Evolutionary conservation across 2,113 vertebrate species (phyloP), one percentile per base, ranked within the genome.

Genomic region (Pycnonotus jocosus): DNA sequence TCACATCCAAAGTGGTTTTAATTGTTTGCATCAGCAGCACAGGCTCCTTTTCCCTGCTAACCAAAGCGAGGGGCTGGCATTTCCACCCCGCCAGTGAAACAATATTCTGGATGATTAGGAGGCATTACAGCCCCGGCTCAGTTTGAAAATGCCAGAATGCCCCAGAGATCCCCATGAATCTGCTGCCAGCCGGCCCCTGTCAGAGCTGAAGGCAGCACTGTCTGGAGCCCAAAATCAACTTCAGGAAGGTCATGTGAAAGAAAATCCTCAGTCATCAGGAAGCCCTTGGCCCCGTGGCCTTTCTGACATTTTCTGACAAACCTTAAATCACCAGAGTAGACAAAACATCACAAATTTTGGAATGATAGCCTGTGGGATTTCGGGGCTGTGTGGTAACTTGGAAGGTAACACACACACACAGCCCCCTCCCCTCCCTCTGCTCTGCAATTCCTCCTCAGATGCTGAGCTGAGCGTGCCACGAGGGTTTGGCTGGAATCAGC

Each of bases 131-230:
- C 92, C 96, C 79, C 81, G 12, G 33, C 95, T 96, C 95, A 90
- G 96, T 93, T 96, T 80, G 97, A 97, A 98, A 98, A 99, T 99
- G 98, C 98, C 98, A 98, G 97, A 99, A 99, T 98, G 98, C 98
- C 99, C 99, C 98, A 98, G 98, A 98, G 98, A 98, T 97, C 97
- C 90, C 92, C 97, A 97, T 97, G 98, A 98, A 95, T 98, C 98
- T 98, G 98, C 95, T 97, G 97, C 97, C 98, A 98, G 98, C 97
- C 98, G 97, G 97, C 94, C 96, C 92, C 95, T 96, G 93, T 96
- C 97, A 98, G 96, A 95, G 98, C 98, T 98, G 95, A 96, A 96
- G 96, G 95, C 97, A 92, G 91, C 95, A 81, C 97, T 97, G 98
- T 98, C 98, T 98, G 97, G 98, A 97, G 97, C 97, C 96, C 95